Evolutionary conservation across 2,888 invertebrate genomes (phyloP), one percentile per base, ranked within the genome.

Genomic region (Epistrophella euchroma): DNA sequence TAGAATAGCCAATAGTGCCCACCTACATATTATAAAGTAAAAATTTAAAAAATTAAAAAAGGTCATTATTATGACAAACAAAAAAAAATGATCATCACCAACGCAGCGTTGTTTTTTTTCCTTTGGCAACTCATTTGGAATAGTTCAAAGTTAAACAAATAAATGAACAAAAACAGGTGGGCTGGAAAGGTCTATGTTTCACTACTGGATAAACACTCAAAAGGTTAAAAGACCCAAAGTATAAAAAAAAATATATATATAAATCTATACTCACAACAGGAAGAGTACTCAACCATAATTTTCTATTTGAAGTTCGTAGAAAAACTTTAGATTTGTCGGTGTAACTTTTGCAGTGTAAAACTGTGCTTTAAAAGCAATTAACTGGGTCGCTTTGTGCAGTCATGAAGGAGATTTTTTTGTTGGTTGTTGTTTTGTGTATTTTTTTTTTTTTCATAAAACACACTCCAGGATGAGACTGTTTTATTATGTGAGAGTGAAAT

Each of bases 201-300:
- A 50, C 50, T 62, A 82, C 58, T 60, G 25, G 35, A 71, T 56
- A 50, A 85, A 68, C 76, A 76, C 80, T 76, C 62, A 47, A 76
- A 68, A 81, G 85, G 80, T 81, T 76, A 81, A 73, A 55, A 72
- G 60, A 76, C 80, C 75, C 52, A 22, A 76, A 80, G 68, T 10
- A 25, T 37, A 22, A 37, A 60, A 60, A 66, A 77, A 47, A 58
- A 0, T 0, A 62, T 4, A 11, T 13, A 37, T 55, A 60, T 13
- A 64, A 19, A 40, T 37, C 13, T 7, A 6, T 52, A 58, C 28
- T 25, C 43, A 56, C 68, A 70, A 9, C 68, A 52, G 50, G 68
- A 68, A 68, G 68, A 22, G 9, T 32, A 60, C 72, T 66, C 52
- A 28, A 60, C 60, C 55, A 70, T 71, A 75, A 64, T 76, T 76